Evolutionary conservation across 2,113 vertebrate species (phyloP).

Genomic region (Mobula hypostoma): DNA sequence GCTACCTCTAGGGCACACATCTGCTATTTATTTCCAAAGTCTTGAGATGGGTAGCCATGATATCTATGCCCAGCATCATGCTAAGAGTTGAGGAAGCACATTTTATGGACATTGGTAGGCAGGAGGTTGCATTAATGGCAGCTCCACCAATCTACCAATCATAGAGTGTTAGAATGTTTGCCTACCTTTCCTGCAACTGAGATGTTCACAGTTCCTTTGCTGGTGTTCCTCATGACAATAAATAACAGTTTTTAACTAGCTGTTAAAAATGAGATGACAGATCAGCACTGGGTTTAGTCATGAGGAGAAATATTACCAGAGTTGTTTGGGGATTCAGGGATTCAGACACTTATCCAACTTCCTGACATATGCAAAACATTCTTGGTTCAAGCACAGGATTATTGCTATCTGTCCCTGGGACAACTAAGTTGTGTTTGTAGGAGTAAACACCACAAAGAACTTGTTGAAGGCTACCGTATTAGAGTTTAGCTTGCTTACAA

Average conservation of each 20-base stretch:
- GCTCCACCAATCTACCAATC: neutral
- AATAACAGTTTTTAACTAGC: conserved; percentile 3
- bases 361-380: conserved; percentile 6
- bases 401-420: conserved; percentile 33
- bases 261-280: conserved; percentile 10
- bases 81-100: conserved; percentile 24
- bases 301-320: neutral
- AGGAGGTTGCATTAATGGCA: neutral
- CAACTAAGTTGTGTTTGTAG: conserved; percentile 21
- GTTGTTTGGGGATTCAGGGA: conserved; percentile 22
- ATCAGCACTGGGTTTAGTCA: neutral
- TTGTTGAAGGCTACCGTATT: conserved; percentile 17
- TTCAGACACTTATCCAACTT: conserved; percentile 24
- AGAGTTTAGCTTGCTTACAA: conserved; percentile 24
- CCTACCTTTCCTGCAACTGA: conserved; percentile 24
- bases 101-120: conserved; percentile 18
- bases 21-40: neutral
- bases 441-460: conserved; percentile 28
- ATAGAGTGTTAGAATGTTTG: neutral
- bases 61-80: neutral
- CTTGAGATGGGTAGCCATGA: conserved; percentile 10
- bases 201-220: conserved; percentile 20
- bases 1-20: neutral
- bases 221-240: conserved; percentile 23
- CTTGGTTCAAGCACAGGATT: conserved; percentile 34